These are phyloP conservation scores for Rhinopomastus cyanomelas DNA, from an alignment of 2,113 vertebrate genomes.

Conservation along the genomic window DNA sequence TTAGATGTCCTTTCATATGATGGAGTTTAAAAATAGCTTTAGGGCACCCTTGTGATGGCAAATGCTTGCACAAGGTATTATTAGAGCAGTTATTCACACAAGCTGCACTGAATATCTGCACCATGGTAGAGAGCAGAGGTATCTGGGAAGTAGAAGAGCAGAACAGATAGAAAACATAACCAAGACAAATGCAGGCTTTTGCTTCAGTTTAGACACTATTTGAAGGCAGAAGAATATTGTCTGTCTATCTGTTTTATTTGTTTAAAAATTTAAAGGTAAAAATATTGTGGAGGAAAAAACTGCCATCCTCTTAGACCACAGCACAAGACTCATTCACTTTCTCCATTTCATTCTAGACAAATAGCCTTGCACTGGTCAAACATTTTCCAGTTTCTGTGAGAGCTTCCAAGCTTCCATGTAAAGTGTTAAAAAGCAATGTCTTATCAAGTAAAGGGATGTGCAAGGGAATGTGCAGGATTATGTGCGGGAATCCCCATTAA, in stretches of 20 bases:
- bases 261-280: background rate
- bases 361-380: background rate
- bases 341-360: background rate
- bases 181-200: background rate
- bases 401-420: background rate
- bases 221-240: background rate
- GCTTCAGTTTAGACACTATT: background rate
- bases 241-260: background rate
- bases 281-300: background rate
- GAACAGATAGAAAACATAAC: background rate
- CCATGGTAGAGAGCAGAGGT: background rate
- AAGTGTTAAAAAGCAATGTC: background rate
- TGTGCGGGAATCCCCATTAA: background rate
- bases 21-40: slow-evolving; percentile 41
- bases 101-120: slow-evolving; percentile 12
- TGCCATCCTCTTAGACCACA: background rate
- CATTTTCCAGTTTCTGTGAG: background rate
- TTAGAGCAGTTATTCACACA: slow-evolving; percentile 33
- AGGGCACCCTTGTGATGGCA: slow-evolving; percentile 9
- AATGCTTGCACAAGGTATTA: slow-evolving; percentile 40
- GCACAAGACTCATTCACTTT: background rate
- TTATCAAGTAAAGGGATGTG: background rate
- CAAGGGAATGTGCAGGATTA: background rate
- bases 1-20: slow-evolving; percentile 6
- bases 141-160: background rate